Conservation (phyloP, 2,797 vertebrate genomes). For the Molossus alvarezi region DNA sequence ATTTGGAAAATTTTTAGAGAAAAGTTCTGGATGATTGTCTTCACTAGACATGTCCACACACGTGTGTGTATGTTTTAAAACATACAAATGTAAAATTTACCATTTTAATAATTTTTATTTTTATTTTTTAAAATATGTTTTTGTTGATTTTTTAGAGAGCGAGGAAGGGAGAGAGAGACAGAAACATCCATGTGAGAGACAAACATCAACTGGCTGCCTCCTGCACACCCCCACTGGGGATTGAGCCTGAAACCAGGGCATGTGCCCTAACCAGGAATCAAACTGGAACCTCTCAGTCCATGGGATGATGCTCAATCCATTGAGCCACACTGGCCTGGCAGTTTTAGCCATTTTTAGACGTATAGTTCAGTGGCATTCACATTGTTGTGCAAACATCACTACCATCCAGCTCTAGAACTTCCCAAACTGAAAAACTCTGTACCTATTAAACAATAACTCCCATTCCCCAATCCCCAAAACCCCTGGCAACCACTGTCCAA, state of each 20-base stretch:
- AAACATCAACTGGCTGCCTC: too few species aligned
- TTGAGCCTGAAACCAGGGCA: too few species aligned
- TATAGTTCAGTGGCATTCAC: not conserved
- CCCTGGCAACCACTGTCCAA: not conserved
- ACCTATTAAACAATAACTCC: not conserved
- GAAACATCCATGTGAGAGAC: too few species aligned
- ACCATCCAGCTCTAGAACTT: not conserved
- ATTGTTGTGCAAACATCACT: not conserved
- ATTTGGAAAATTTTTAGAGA: slow-evolving; percentile 47
- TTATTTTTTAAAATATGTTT: too few species aligned
- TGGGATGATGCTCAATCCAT: too few species aligned
- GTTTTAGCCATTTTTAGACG: not conserved
- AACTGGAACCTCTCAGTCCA: too few species aligned
- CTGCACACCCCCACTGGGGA: too few species aligned
- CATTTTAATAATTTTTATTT: slow-evolving; percentile 54
- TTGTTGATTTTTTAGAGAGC: too few species aligned
- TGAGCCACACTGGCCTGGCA: too few species aligned
- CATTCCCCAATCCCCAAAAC: not conserved
- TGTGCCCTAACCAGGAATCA: too few species aligned
- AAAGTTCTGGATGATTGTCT: slow-evolving; percentile 26
- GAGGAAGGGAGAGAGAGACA: too few species aligned
- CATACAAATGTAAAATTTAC: not conserved
- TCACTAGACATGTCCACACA: not conserved
- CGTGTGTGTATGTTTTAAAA: not conserved
- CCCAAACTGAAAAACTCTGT: slow-evolving; percentile 2